A percentile compares a stretch with the other conserved stretches of the same genome.
phyloP scores from a whole-genome alignment of 2,797 vertebrate genomes.

The Amblyraja radiata region DNA sequence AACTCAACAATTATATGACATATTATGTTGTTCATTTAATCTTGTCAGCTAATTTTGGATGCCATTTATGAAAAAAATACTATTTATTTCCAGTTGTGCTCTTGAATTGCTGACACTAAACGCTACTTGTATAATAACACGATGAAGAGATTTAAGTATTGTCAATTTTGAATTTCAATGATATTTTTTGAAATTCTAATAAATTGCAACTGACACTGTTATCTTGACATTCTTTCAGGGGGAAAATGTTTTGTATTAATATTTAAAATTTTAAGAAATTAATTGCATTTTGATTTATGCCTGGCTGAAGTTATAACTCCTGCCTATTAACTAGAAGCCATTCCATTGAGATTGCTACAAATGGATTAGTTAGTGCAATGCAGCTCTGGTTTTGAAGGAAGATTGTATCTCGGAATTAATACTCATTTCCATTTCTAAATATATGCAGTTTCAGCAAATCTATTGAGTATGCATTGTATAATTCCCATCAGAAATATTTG shows the following conservation, averaged over 20 bases:
- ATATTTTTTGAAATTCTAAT: background rate
- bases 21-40: too few species aligned
- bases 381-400: background rate
- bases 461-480: background rate
- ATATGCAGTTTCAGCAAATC: conserved; percentile 9
- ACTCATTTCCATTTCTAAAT: conserved; percentile 1
- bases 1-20: background rate
- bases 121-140: background rate
- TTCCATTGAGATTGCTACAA: background rate
- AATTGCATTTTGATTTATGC: conserved; percentile 31
- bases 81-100: background rate
- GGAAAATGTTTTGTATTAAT: background rate
- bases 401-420: background rate
- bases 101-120: background rate
- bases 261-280: background rate
- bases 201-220: background rate
- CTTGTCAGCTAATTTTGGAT: background rate
- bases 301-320: background rate
- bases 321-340: conserved; percentile 8
- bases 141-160: conserved; percentile 3
- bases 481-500: conserved; percentile 13
- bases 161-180: background rate
- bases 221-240: background rate
- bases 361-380: conserved; percentile 19
- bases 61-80: background rate